phyloP scores from a whole-genome alignment of 2,888 invertebrate species.

The Drosophila rubida region DNA sequence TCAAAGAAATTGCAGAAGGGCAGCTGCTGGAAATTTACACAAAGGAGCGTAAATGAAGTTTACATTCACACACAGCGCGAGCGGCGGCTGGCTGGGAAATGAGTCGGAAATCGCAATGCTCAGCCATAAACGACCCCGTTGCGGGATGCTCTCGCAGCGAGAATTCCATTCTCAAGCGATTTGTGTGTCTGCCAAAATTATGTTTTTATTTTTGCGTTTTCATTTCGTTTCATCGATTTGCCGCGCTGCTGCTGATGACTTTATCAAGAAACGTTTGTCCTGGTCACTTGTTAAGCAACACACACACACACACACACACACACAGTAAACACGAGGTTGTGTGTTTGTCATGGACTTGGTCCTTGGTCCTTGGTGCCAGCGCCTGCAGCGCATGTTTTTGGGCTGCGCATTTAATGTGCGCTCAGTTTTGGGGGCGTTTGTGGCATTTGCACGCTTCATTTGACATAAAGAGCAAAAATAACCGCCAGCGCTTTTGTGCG shows the following conservation, averaged over 20 bases:
- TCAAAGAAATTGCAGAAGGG: not conserved
- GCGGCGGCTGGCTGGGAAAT: constrained; percentile 43
- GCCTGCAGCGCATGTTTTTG: constrained; percentile 69
- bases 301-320: constrained; percentile 19
- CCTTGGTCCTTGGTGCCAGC: constrained; percentile 26
- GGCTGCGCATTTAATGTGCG: constrained; percentile 74
- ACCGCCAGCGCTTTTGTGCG: constrained; percentile 54
- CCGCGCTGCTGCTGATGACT: constrained; percentile 60
- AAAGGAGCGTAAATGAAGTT: constrained; percentile 53
- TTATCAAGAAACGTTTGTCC: constrained; percentile 58
- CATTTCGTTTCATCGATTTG: constrained; percentile 70
- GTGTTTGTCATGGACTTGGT: no score
- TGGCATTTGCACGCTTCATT: constrained; percentile 80
- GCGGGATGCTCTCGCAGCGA: not conserved
- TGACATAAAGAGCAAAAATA: constrained; percentile 79
- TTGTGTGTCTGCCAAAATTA: constrained; percentile 30
- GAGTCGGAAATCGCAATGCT: constrained; percentile 54
- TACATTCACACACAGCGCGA: constrained; percentile 31
- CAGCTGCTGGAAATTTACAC: constrained; percentile 32
- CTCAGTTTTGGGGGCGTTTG: constrained; percentile 60
- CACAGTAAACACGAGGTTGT: not conserved
- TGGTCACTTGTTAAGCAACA: constrained; percentile 55
- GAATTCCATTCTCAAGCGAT: constrained; percentile 23
- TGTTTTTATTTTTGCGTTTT: constrained; percentile 37
- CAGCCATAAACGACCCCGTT: constrained; percentile 24